These are phyloP conservation scores for Dolomedes plantarius DNA, from an alignment of 2,888 invertebrate species.

Conservation along the genomic window DNA sequence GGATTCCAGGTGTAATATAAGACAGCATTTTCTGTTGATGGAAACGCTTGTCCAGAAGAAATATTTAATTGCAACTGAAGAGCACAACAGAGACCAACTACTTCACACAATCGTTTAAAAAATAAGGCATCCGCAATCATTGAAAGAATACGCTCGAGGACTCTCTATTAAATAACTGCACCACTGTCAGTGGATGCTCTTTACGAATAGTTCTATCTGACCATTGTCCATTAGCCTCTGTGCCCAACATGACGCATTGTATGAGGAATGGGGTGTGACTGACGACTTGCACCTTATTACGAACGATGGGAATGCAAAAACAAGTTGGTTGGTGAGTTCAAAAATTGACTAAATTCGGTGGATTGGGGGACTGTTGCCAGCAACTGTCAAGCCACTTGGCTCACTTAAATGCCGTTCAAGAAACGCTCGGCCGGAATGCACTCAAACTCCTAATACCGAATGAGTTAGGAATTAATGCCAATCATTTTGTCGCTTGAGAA, in stretches of 20 bases:
- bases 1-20: neutral
- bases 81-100: neutral
- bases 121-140: neutral
- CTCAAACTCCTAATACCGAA: neutral
- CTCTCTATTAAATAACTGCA: constrained; percentile 8
- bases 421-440: neutral
- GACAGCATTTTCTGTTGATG: no score
- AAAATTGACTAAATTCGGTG: constrained; percentile 30
- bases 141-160: neutral
- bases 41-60: no score
- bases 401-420: neutral
- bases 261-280: neutral
- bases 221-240: neutral
- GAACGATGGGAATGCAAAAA: neutral
- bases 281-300: neutral
- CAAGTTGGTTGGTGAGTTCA: neutral
- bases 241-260: neutral
- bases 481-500: no score
- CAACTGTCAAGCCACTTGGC: constrained; percentile 51
- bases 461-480: no score
- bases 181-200: neutral
- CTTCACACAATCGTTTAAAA: no score
- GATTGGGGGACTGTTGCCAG: constrained; percentile 47
- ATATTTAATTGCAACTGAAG: neutral
- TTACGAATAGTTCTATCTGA: neutral